These are phyloP conservation scores for Baronia brevicornis DNA, from an alignment of 2,888 invertebrate species.

Conservation along the genomic window DNA sequence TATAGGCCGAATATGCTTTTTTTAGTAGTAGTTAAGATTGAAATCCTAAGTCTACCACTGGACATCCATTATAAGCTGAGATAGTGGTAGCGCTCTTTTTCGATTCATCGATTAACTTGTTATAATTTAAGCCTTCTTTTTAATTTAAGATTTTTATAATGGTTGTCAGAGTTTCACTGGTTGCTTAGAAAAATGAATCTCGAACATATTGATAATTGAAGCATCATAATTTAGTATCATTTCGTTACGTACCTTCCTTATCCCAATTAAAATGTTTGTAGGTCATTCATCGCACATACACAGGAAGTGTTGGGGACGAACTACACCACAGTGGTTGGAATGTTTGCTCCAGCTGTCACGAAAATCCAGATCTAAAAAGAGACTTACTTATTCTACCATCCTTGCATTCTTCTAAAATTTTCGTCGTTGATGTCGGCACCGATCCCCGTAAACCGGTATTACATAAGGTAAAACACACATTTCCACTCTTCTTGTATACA, in stretches of 20 bases:
- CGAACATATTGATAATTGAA: too few species aligned
- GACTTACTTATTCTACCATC: constrained; percentile 89
- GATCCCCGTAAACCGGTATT: constrained; percentile 83
- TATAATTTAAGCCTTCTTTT: too few species aligned
- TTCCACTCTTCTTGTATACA: not conserved
- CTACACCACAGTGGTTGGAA: constrained; percentile 98
- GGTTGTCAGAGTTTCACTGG: too few species aligned
- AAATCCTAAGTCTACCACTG: too few species aligned
- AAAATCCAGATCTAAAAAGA: constrained; percentile 73
- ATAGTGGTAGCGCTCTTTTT: too few species aligned
- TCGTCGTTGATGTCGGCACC: constrained; percentile 86
- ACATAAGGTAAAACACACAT: constrained; percentile 77
- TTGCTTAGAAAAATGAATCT: too few species aligned
- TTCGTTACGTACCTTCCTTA: too few species aligned
- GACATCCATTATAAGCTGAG: too few species aligned
- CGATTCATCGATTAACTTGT: too few species aligned
- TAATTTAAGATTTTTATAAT: constrained; percentile 22
- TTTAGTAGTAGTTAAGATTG: too few species aligned
- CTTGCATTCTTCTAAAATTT: constrained; percentile 87
- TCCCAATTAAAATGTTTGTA: constrained; percentile 39
- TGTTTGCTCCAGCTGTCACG: constrained; percentile 93
- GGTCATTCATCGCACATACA: constrained; percentile 91
- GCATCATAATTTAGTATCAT: too few species aligned
- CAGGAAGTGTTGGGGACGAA: constrained; percentile 88
- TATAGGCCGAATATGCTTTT: too few species aligned